phyloP scores from a whole-genome alignment of 2,888 invertebrate species.

The Aporophyla lueneburgensis region DNA sequence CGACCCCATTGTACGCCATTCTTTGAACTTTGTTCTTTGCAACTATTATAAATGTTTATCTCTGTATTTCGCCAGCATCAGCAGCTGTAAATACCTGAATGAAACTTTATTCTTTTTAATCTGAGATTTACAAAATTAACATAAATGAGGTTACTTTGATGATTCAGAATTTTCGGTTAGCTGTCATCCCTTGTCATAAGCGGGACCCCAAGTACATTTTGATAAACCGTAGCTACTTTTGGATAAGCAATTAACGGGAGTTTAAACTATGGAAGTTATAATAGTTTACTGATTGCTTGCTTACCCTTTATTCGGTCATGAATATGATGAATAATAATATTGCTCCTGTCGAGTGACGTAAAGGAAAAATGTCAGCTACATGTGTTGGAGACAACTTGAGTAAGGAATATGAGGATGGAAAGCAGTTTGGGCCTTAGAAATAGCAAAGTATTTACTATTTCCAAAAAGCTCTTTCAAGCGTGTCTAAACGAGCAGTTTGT shows the following conservation, averaged over 20 bases:
- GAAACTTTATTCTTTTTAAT: constrained; percentile 23
- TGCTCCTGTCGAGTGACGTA: constrained; percentile 1
- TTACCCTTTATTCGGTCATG: constrained; percentile 31
- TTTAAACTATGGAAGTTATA: constrained; percentile 49
- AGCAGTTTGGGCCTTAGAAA: constrained; percentile 5
- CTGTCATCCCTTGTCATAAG: constrained; percentile 74
- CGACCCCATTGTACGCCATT: neutral
- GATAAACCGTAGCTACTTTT: constrained; percentile 64
- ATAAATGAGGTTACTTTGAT: constrained; percentile 61
- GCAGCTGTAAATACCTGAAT: neutral
- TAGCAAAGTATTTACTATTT: constrained; percentile 8
- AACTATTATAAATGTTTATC: neutral
- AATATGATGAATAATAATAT: constrained; percentile 40
- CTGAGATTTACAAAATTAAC: constrained; percentile 40
- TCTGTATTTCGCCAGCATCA: neutral
- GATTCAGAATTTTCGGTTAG: constrained; percentile 65
- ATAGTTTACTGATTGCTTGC: constrained; percentile 52
- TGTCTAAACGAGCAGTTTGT: constrained; percentile 2
- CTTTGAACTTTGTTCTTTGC: neutral
- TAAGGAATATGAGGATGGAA: neutral
- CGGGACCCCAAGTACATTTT: constrained; percentile 65
- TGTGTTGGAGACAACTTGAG: constrained; percentile 31
- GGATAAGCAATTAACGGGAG: constrained; percentile 61
- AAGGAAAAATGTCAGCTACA: constrained; percentile 28
- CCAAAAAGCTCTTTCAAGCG: neutral